Percentiles rank a stretch among this genome's conserved stretches.
Conservation (phyloP, 2,888 invertebrate species). For the Venusia cambrica region DNA sequence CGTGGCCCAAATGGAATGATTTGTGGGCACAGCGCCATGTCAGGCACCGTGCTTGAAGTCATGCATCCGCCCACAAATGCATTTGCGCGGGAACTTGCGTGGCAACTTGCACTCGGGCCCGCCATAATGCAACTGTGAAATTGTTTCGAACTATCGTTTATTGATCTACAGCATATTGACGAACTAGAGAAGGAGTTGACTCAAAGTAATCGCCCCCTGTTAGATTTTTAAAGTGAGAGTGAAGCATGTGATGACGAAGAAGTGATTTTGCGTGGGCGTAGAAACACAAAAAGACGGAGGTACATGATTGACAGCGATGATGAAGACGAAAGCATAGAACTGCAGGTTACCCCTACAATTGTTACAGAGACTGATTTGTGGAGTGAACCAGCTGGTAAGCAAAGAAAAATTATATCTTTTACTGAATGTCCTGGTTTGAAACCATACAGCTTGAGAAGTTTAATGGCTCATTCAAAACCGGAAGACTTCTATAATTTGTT, state of each 20-base stretch:
- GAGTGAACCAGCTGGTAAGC: conserved; percentile 32
- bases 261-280: conserved; percentile 16
- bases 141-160: conserved; percentile 26
- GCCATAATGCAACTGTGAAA: background rate
- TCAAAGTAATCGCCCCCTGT: conserved; percentile 22
- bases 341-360: conserved; percentile 18
- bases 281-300: conserved; percentile 13
- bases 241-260: conserved; percentile 14
- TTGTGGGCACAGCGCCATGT: conserved; percentile 12
- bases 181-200: conserved; percentile 26
- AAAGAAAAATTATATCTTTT: conserved; percentile 31
- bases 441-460: conserved; percentile 27
- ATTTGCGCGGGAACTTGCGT: conserved; percentile 12
- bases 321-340: conserved; percentile 12
- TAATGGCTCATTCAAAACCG: conserved; percentile 15
- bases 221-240: conserved; percentile 9
- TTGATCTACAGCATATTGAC: conserved; percentile 26
- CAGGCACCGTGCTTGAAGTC: conserved; percentile 11
- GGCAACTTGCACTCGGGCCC: conserved; percentile 9
- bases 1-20: conserved; percentile 16
- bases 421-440: conserved; percentile 31
- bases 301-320: conserved; percentile 20
- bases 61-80: conserved; percentile 11
- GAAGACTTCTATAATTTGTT: conserved; percentile 8
- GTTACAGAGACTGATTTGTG: conserved; percentile 16